Evolutionary conservation across 1,140 invertebrate genomes (phyloP).

Genomic region (Coenobita brevimanus): DNA sequence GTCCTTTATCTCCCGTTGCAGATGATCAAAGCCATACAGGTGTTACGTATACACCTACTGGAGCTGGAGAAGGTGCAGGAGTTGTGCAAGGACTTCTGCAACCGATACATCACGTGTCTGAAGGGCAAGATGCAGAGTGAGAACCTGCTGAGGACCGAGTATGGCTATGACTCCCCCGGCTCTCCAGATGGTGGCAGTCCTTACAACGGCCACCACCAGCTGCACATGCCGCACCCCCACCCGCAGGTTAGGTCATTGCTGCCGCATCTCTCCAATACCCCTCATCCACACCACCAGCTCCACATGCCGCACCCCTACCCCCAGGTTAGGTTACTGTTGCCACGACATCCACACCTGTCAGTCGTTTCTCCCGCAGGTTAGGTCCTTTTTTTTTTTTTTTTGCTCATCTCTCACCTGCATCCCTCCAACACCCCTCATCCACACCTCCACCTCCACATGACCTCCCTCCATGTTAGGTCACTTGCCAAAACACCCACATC

Average conservation of each 20-base stretch:
- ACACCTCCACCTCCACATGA: too few species aligned
- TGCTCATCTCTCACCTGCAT: too few species aligned
- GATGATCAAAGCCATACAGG: slow-evolving; percentile 99
- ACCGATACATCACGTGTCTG: slow-evolving; percentile 94
- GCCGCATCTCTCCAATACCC: background rate
- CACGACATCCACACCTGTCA: too few species aligned
- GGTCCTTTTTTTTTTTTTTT: too few species aligned
- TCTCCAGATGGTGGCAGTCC: slow-evolving; percentile 64
- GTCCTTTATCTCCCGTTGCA: slow-evolving; percentile 74
- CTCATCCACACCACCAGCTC: too few species aligned
- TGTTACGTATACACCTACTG: slow-evolving; percentile 94
- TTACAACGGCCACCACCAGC: slow-evolving; percentile 68
- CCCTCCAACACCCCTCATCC: too few species aligned
- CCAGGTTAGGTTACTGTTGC: too few species aligned
- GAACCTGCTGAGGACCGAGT: slow-evolving; percentile 86
- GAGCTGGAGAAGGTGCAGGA: slow-evolving; percentile 98
- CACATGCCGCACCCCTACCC: too few species aligned
- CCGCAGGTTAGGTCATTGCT: slow-evolving; percentile 64
- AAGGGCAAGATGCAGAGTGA: slow-evolving; percentile 98
- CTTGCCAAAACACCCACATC: too few species aligned
- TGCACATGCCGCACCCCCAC: slow-evolving; percentile 62
- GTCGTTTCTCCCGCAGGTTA: too few species aligned
- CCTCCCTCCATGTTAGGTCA: too few species aligned
- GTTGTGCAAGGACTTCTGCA: slow-evolving; percentile 97
- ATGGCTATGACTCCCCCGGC: slow-evolving; percentile 74